Evolutionary conservation across 1,140 invertebrate genomes (phyloP), one percentile per base, ranked within the genome.

Genomic region (Cardiocondyla obscurior): DNA sequence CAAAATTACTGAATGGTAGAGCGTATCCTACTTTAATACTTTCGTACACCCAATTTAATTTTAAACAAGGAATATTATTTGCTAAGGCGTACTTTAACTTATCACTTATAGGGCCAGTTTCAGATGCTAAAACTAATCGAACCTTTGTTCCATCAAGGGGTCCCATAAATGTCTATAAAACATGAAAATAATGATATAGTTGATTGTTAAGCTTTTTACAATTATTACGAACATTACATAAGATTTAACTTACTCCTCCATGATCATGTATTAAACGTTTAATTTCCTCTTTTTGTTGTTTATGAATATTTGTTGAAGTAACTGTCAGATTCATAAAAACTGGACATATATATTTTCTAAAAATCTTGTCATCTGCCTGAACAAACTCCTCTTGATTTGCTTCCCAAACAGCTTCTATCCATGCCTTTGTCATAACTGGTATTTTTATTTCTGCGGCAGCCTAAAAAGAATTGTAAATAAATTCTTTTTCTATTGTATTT

Each of bases 371-470:
- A 5, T 94, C 94, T 7, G 96, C 97, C 58, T 94, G 92, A 1
- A 97, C 90, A 83, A 95, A 95, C n/a, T 95, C 93, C 51, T 93
- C 94, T 39, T 95, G 91, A 72, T 96, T 97, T 28, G 93, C 94
- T 39, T 97, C 94, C 98, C 98, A 99, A 1, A 98, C 96, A 6
- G 95, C 95, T 70, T 96, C 91, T 1, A 99, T 94, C 98, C 98
- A 99, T 14, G 96, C 94, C 12, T 95, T 94, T n/a, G 95, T 94
- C 96, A 98, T 97, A 7, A 98, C 94, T 42, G 96, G 96, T 85
- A 97, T 96, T 2, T 95, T 95, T 76, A 95, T 95, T 86, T 96
- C 95, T 14, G 95, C 95, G 51, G 98, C 97, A 92, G 96, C 96
- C 96, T 97, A 6, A 92, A 90, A 81, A 82, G 33, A 82, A 12